Evolutionary conservation across 2,888 invertebrate species (phyloP).

Genomic region (Drosophila neotestacea): DNA sequence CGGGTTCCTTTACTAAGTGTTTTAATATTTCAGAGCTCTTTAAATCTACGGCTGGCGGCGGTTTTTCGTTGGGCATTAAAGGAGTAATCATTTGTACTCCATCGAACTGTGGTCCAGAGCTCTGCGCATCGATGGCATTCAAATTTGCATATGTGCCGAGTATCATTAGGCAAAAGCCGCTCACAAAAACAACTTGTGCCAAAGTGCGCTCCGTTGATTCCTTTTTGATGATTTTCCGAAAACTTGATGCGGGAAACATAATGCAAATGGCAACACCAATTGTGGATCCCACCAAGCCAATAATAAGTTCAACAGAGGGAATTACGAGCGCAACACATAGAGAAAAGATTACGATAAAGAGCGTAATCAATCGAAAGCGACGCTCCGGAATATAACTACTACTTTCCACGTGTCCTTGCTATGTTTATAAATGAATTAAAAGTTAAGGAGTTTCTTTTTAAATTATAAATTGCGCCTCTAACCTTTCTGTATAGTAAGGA

Average conservation of each 20-base stretch:
- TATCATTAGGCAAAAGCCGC: slow-evolving; percentile 95
- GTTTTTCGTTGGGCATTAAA: slow-evolving; percentile 43
- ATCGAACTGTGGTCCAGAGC: slow-evolving; percentile 82
- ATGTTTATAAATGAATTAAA: background rate
- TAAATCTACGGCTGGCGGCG: slow-evolving; percentile 39
- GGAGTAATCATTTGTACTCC: slow-evolving; percentile 59
- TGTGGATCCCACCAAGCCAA: slow-evolving; percentile 97
- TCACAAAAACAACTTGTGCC: slow-evolving; percentile 92
- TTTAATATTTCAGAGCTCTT: slow-evolving; percentile 49
- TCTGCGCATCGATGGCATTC: slow-evolving; percentile 89
- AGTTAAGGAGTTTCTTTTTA: background rate
- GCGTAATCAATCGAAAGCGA: slow-evolving; percentile 93
- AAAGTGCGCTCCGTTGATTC: slow-evolving; percentile 92
- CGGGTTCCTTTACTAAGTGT: slow-evolving; percentile 40
- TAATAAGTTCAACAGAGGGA: slow-evolving; percentile 97
- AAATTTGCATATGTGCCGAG: slow-evolving; percentile 96
- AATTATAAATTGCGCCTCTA: slow-evolving; percentile 64
- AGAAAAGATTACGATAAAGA: slow-evolving; percentile 91
- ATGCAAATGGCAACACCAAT: slow-evolving; percentile 97
- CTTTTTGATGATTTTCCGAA: slow-evolving; percentile 93
- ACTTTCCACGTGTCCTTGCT: slow-evolving; percentile 89
- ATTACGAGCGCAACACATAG: slow-evolving; percentile 93
- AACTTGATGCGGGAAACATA: slow-evolving; percentile 96
- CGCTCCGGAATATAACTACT: slow-evolving; percentile 92
- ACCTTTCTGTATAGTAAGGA: slow-evolving; percentile 95